Evolutionary conservation across 2,888 invertebrate species (phyloP).

Genomic region (Asteroscopus sphinx): DNA sequence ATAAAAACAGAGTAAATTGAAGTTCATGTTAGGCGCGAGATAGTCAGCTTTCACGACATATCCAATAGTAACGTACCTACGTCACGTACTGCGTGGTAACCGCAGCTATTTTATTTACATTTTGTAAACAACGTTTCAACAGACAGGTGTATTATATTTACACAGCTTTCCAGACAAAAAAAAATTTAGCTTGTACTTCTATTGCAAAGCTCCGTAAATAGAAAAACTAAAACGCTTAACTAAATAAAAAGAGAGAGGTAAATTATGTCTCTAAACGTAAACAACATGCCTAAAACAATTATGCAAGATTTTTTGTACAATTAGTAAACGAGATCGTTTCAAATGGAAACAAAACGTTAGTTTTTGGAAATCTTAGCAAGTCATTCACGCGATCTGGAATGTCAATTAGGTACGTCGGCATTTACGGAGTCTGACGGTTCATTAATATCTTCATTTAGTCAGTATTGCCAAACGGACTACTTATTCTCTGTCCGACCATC

Average conservation of each 20-base stretch:
- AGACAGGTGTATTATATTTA: background rate
- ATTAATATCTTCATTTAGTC: constrained; percentile 61
- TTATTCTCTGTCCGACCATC: constrained; percentile 50
- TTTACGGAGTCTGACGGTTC: constrained; percentile 41
- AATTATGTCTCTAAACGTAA: background rate
- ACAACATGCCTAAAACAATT: constrained; percentile 2
- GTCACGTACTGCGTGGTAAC: constrained; percentile 5
- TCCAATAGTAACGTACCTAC: constrained; percentile 4
- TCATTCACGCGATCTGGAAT: constrained; percentile 36
- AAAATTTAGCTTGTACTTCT: too few relatives aligned
- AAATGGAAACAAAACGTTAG: constrained; percentile 26
- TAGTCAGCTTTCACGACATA: constrained; percentile 14
- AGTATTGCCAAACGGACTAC: constrained; percentile 53
- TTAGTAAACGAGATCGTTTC: constrained; percentile 13
- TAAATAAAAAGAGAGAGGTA: too few relatives aligned
- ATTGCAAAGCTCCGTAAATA: too few relatives aligned
- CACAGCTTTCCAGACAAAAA: background rate
- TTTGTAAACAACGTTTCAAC: constrained; percentile 14
- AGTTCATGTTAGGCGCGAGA: background rate
- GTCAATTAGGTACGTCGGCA: constrained; percentile 25
- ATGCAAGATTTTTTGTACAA: constrained; percentile 6
- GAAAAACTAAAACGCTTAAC: too few relatives aligned
- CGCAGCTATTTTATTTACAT: constrained; percentile 14
- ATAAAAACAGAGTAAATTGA: constrained; percentile 3
- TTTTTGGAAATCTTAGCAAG: constrained; percentile 33